Conservation (phyloP, 2,888 invertebrate species). For the Metellina segmentata region DNA sequence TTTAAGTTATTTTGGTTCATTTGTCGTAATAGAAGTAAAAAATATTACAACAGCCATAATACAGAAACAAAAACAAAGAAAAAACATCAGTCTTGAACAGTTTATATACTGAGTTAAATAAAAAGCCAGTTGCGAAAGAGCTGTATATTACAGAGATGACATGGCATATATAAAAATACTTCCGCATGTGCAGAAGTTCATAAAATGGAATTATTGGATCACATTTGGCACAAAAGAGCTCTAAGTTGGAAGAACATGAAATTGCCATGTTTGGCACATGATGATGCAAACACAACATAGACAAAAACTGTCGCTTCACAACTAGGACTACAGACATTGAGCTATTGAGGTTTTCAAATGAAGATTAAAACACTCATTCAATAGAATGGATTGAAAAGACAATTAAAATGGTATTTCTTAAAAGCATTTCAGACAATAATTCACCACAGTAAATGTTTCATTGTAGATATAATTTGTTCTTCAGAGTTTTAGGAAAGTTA, state of each 20-base stretch:
- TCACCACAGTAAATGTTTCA: too few relatives aligned
- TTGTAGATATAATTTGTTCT: too few relatives aligned
- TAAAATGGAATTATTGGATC: slow-evolving; percentile 62
- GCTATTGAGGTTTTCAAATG: not conserved
- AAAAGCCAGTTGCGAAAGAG: slow-evolving; percentile 4
- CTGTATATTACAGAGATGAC: slow-evolving; percentile 35
- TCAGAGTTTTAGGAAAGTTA: too few relatives aligned
- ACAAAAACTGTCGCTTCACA: not conserved
- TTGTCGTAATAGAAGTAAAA: not conserved
- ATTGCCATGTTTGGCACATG: slow-evolving; percentile 47
- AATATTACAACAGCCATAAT: not conserved
- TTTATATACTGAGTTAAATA: slow-evolving; percentile 5
- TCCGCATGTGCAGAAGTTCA: slow-evolving; percentile 26
- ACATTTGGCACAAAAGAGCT: slow-evolving; percentile 71
- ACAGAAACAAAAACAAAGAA: slow-evolving; percentile 19
- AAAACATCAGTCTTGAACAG: slow-evolving; percentile 53
- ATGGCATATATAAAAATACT: slow-evolving; percentile 40
- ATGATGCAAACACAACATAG: slow-evolving; percentile 23
- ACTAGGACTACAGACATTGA: not conserved
- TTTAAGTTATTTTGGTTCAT: not conserved
- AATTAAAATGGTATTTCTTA: too few relatives aligned
- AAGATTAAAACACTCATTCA: slow-evolving; percentile 7
- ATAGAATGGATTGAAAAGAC: not conserved
- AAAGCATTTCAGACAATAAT: too few relatives aligned
- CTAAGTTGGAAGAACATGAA: slow-evolving; percentile 67